Evolutionary conservation across 2,888 invertebrate genomes (phyloP).

Genomic region (Campoplex capitator): DNA sequence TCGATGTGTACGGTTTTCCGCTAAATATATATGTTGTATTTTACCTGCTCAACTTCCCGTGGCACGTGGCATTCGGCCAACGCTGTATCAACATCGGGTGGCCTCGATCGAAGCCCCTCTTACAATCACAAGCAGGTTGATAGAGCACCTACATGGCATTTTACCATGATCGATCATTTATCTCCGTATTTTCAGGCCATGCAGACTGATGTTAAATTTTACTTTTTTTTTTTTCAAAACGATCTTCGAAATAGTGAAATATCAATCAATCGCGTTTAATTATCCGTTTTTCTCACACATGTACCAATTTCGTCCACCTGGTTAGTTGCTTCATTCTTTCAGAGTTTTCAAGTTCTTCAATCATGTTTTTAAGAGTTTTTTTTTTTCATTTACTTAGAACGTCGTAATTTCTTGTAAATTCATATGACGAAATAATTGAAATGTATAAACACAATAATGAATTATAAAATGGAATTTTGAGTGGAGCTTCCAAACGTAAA

Average conservation of each 20-base stretch:
- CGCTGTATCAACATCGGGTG: background rate
- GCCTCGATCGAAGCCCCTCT: background rate
- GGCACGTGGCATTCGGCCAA: background rate
- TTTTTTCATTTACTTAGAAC: too few species aligned
- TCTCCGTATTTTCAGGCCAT: background rate
- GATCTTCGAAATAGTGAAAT: background rate
- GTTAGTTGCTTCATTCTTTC: background rate
- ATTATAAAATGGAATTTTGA: background rate
- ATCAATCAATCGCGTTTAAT: background rate
- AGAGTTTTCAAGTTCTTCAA: background rate
- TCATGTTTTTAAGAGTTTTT: background rate
- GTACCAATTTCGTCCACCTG: background rate
- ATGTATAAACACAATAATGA: too few species aligned
- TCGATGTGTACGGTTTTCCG: background rate
- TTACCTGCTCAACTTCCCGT: background rate
- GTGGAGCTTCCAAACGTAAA: background rate
- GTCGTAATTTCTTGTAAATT: background rate
- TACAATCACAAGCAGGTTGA: slow-evolving; percentile 6
- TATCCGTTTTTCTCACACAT: background rate
- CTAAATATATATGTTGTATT: background rate
- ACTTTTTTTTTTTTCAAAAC: background rate
- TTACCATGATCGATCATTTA: background rate
- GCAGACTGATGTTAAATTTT: background rate
- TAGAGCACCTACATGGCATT: background rate
- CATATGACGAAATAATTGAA: too few species aligned